phyloP scores from a whole-genome alignment of 2,113 vertebrate genomes.

The Rynchops niger region DNA sequence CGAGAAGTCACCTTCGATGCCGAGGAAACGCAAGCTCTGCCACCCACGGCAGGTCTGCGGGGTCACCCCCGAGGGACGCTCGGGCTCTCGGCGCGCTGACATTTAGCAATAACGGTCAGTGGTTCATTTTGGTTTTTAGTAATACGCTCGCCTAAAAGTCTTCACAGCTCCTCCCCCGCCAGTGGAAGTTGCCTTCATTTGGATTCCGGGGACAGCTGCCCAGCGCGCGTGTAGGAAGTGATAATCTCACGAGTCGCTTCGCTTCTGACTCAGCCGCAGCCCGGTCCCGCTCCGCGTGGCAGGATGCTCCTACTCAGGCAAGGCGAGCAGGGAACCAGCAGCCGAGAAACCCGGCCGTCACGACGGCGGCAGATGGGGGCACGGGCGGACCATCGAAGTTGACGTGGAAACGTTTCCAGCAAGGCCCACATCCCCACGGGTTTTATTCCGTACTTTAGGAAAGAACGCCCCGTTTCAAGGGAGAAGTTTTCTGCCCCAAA shows the following conservation, averaged over 20 bases:
- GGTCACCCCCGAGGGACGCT: not conserved
- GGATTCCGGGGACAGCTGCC: not conserved
- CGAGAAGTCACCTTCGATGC: not conserved
- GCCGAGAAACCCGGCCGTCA: not conserved
- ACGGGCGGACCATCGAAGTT: not conserved
- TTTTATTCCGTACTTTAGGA: not conserved
- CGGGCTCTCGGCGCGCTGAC: not conserved
- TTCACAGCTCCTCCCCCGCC: not conserved
- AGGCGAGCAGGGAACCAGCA: not conserved
- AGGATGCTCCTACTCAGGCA: slow-evolving; percentile 33
- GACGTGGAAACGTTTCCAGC: not conserved
- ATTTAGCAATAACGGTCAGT: fast-evolving
- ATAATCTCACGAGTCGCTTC: not conserved
- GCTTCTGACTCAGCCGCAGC: not conserved
- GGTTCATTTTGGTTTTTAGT: fast-evolving
- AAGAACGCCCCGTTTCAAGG: not conserved
- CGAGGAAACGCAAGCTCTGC: not conserved
- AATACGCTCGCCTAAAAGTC: fast-evolving
- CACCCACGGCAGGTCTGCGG: fast-evolving
- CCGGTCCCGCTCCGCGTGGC: not conserved
- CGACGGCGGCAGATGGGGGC: not conserved
- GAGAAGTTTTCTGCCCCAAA: not conserved
- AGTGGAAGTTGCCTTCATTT: not conserved
- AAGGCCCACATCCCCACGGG: not conserved
- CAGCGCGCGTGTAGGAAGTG: not conserved